phyloP scores from a whole-genome alignment of 2,888 invertebrate genomes.

The Podabrus alpinus region DNA sequence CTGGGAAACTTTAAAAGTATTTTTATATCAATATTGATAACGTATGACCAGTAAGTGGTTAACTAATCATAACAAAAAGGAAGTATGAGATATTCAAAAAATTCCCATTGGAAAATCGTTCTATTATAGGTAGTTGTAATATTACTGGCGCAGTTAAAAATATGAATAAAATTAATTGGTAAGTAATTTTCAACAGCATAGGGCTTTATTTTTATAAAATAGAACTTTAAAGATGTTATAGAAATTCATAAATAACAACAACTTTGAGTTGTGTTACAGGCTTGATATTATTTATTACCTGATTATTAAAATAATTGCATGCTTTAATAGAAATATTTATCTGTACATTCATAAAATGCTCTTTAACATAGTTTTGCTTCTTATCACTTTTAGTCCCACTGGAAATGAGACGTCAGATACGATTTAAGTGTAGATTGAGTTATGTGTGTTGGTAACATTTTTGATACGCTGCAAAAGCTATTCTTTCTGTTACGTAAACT shows the following conservation, averaged over 20 bases:
- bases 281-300: no score
- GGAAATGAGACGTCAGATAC: no score
- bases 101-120: neutral
- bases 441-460: no score
- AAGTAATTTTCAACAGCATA: neutral
- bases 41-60: constrained; percentile 41
- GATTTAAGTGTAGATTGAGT: no score
- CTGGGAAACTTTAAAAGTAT: neutral
- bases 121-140: neutral
- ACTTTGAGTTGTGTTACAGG: neutral
- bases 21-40: neutral
- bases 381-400: no score
- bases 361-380: no score
- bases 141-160: neutral
- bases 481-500: no score
- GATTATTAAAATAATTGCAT: no score
- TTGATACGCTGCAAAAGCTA: no score
- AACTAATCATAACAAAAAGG: constrained; percentile 5
- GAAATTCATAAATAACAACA: neutral
- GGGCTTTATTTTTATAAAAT: neutral
- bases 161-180: neutral
- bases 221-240: neutral
- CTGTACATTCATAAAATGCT: no score
- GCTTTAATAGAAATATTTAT: no score
- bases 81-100: constrained; percentile 7